Evolutionary conservation across 2,797 vertebrate genomes (phyloP).

Genomic region (Odontamblyopus rebecca): DNA sequence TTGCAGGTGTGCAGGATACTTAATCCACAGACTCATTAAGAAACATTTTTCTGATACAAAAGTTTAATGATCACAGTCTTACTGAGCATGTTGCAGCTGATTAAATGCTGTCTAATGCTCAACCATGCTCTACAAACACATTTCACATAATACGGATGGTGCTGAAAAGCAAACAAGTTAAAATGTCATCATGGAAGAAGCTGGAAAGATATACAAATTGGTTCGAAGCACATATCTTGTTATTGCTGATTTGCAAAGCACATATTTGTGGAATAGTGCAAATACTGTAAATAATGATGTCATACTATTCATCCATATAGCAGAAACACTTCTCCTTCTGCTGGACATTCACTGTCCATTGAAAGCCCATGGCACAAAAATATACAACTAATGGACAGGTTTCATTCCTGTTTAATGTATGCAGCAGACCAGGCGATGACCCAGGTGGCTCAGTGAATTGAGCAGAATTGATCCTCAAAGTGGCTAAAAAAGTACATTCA

Average conservation of each 20-base stretch:
- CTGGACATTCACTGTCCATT: slow-evolving; percentile 19
- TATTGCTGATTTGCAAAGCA: slow-evolving; percentile 35
- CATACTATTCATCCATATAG: slow-evolving; percentile 20
- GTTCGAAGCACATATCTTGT: slow-evolving; percentile 25
- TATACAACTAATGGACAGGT: slow-evolving; percentile 35
- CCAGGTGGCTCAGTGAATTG: slow-evolving; percentile 42
- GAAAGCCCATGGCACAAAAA: slow-evolving; percentile 34
- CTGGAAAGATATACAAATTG: slow-evolving; percentile 33
- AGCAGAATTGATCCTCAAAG: slow-evolving; percentile 51
- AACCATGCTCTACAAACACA: slow-evolving; percentile 39
- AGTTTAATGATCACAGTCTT: slow-evolving; percentile 72
- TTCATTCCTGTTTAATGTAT: slow-evolving; percentile 36
- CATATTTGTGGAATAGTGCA: slow-evolving; percentile 36
- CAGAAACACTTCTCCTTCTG: slow-evolving; percentile 28
- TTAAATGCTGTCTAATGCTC: slow-evolving; percentile 37
- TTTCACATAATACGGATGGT: slow-evolving; percentile 18
- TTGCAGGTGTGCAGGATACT: slow-evolving; percentile 20
- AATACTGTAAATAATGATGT: slow-evolving; percentile 19
- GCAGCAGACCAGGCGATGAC: slow-evolving; percentile 38
- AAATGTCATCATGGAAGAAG: slow-evolving; percentile 38
- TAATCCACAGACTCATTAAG: slow-evolving; percentile 39
- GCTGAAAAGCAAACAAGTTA: slow-evolving; percentile 18
- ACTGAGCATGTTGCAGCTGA: slow-evolving; percentile 42
- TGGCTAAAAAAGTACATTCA: slow-evolving; percentile 65
- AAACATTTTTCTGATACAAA: slow-evolving; percentile 63